Percentiles rank a stretch among this genome's conserved stretches.
Conservation (phyloP, 1,140 invertebrate species). For the Drosophila jambulina region DNA sequence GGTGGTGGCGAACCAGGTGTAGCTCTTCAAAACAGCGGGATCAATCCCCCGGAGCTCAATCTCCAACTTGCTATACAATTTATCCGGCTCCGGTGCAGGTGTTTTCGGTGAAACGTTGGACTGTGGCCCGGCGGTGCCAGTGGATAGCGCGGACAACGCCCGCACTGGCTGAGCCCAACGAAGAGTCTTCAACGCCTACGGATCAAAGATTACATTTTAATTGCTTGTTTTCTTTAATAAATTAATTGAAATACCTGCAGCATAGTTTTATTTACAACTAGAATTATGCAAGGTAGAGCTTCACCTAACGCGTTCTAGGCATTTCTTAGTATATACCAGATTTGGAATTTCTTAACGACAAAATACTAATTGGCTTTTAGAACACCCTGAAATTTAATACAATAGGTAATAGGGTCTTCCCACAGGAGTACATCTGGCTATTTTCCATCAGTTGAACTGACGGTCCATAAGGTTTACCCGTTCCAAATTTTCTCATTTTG, state of each 20-base stretch:
- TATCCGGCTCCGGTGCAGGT: constrained; percentile 86
- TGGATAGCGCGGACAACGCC: constrained; percentile 46
- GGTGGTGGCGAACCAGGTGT: constrained; percentile 92
- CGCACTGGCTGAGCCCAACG: constrained; percentile 46
- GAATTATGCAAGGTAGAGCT: constrained; percentile 74
- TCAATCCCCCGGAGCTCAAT: constrained; percentile 95
- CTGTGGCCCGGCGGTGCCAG: background rate
- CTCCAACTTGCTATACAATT: constrained; percentile 93
- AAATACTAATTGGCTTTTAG: background rate
- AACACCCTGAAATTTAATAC: background rate
- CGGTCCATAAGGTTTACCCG: no score
- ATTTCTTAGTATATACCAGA: constrained; percentile 6
- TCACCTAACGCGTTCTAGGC: constrained; percentile 13
- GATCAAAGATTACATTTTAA: background rate
- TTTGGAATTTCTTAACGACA: background rate
- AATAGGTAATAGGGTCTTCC: no score
- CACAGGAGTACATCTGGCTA: no score
- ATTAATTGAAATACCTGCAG: constrained; percentile 50
- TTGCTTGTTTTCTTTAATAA: constrained; percentile 38
- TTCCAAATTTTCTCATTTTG: no score
- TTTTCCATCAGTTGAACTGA: no score
- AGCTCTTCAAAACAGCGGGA: constrained; percentile 94
- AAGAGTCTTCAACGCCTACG: constrained; percentile 43
- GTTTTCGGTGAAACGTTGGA: constrained; percentile 2
- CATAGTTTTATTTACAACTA: constrained; percentile 61